phyloP scores from a whole-genome alignment of 2,797 vertebrate species.

The Tapera naevia region DNA sequence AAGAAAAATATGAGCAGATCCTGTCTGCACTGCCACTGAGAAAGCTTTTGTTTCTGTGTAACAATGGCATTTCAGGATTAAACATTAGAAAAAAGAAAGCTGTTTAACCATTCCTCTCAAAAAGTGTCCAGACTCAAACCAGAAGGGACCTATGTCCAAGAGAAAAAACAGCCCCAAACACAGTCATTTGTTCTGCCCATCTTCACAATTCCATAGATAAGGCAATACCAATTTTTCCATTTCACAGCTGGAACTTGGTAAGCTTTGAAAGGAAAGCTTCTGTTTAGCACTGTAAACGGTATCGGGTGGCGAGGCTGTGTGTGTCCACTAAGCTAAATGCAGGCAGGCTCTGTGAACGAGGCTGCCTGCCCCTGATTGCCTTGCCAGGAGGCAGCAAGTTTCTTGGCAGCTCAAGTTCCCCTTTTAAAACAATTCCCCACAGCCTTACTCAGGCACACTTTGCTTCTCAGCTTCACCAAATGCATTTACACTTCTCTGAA shows the following conservation, averaged over 20 bases:
- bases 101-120: not conserved
- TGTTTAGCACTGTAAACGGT: not conserved
- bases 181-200: not conserved
- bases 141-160: not conserved
- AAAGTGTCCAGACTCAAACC: not conserved
- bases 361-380: not conserved
- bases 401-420: not conserved
- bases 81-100: not conserved
- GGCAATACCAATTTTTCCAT: not conserved
- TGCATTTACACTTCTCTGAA: too few species aligned
- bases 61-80: not conserved
- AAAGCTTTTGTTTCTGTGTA: not conserved
- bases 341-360: not conserved
- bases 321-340: not conserved
- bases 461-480: not conserved
- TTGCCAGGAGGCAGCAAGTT: not conserved
- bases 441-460: rapidly evolving
- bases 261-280: not conserved
- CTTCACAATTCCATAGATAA: not conserved
- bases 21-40: not conserved
- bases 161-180: not conserved
- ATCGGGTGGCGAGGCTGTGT: not conserved
- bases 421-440: not conserved
- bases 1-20: not conserved
- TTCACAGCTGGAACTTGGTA: not conserved